These are phyloP conservation scores for Leptinotarsa peninsularis DNA, from an alignment of 2,888 invertebrate species.

Conservation along the genomic window DNA sequence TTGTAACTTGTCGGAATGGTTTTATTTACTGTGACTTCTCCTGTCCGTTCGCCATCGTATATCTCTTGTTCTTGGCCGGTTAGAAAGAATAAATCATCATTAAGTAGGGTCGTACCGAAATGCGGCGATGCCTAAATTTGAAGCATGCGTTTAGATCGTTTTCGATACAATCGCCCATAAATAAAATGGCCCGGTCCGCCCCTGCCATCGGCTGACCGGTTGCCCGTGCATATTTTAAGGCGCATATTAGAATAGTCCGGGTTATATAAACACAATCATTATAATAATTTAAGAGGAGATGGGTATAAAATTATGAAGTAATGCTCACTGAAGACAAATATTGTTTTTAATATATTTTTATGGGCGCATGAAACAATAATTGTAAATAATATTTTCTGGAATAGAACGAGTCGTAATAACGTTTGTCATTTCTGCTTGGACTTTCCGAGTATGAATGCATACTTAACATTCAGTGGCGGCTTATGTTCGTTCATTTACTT, in stretches of 20 bases:
- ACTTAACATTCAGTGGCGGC: constrained; percentile 9
- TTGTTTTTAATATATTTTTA: constrained; percentile 63
- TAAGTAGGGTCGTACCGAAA: constrained; percentile 25
- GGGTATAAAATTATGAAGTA: constrained; percentile 59
- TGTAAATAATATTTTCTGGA: constrained; percentile 59
- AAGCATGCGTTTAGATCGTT: constrained; percentile 26
- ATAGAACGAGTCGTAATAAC: constrained; percentile 46
- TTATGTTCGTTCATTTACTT: too few relatives aligned
- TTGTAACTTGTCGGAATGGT: constrained; percentile 17
- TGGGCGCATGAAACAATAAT: constrained; percentile 58
- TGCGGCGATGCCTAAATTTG: constrained; percentile 28
- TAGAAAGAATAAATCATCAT: constrained; percentile 27
- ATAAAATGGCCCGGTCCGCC: constrained; percentile 32
- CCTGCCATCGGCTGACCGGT: constrained; percentile 33
- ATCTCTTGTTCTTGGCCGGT: constrained; percentile 17
- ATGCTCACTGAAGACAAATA: constrained; percentile 59
- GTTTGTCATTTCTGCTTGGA: constrained; percentile 22
- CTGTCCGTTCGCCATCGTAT: constrained; percentile 5
- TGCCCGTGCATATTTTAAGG: constrained; percentile 26
- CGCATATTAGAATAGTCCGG: constrained; percentile 35
- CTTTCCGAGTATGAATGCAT: constrained; percentile 13
- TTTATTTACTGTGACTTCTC: constrained; percentile 18
- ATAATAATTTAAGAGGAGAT: constrained; percentile 58
- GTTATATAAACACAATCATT: constrained; percentile 56
- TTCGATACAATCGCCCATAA: constrained; percentile 37